Percentiles rank a stretch among this genome's conserved stretches.
phyloP scores from a whole-genome alignment of 2,113 vertebrate species.

The Ramphastos sulfuratus region DNA sequence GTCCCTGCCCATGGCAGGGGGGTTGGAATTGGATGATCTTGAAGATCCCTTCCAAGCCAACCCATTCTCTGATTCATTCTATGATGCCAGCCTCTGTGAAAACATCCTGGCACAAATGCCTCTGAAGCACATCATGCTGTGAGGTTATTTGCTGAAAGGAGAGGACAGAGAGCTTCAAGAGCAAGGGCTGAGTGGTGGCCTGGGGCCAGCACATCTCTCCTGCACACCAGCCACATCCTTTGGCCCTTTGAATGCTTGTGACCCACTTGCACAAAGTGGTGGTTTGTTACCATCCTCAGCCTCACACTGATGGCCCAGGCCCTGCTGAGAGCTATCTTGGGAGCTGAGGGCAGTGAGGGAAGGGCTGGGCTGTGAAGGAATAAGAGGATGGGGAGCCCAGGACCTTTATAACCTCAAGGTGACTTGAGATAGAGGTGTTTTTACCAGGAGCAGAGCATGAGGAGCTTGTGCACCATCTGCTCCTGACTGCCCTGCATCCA shows the following conservation, averaged over 20 bases:
- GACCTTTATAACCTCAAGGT: not conserved
- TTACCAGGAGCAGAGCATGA: not conserved
- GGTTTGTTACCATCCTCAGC: rapidly evolving
- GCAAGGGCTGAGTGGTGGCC: not conserved
- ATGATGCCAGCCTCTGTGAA: rapidly evolving
- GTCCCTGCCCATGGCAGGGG: too few relatives aligned
- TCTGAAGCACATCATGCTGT: rapidly evolving
- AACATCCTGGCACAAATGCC: rapidly evolving
- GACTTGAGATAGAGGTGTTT: not conserved
- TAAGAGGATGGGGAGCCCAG: not conserved
- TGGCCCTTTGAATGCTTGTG: not conserved
- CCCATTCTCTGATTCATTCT: too few relatives aligned
- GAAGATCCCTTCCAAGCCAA: too few relatives aligned
- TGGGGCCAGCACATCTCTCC: rapidly evolving
- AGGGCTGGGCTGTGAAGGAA: not conserved
- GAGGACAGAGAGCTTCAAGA: not conserved
- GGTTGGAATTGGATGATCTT: too few relatives aligned
- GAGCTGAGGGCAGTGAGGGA: rapidly evolving
- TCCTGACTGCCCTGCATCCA: not conserved
- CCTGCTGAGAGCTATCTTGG: not conserved
- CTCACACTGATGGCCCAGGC: rapidly evolving
- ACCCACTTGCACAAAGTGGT: not conserved
- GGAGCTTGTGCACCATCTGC: not conserved
- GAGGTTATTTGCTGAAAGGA: not conserved
- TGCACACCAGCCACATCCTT: not conserved